Percentiles rank a stretch among this genome's conserved stretches.
phyloP scores from a whole-genome alignment of 2,888 invertebrate genomes.

The Oligia fasciuncula region DNA sequence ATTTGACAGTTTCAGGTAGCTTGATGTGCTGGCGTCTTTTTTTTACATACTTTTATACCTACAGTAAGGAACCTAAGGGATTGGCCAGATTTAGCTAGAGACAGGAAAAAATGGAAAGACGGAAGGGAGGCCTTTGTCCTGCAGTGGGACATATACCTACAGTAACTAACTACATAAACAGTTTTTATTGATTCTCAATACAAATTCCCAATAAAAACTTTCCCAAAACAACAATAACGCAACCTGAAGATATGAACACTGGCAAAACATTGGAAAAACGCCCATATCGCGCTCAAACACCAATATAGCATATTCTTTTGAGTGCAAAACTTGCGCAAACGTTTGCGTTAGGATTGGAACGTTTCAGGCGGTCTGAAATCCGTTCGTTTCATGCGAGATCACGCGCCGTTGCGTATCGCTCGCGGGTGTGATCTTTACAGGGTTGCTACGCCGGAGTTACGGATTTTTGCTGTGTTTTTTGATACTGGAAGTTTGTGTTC shows the following conservation, averaged over 20 bases:
- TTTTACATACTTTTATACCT: no score
- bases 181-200: neutral
- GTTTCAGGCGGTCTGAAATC: constrained; percentile 82
- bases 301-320: constrained; percentile 81
- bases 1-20: no score
- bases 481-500: neutral
- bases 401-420: constrained; percentile 83
- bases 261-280: constrained; percentile 60
- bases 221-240: constrained; percentile 30
- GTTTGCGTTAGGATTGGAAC: constrained; percentile 82
- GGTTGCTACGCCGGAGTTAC: constrained; percentile 34
- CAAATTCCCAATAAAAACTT: constrained; percentile 24
- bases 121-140: no score
- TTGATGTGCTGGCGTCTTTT: no score
- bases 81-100: no score
- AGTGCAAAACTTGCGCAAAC: constrained; percentile 82
- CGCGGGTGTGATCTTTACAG: constrained; percentile 66
- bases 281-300: constrained; percentile 74
- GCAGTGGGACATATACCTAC: no score
- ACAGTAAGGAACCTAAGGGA: no score
- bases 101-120: no score
- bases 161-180: no score
- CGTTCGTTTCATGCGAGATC: constrained; percentile 81
- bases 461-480: constrained; percentile 18
- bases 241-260: constrained; percentile 53